Percentiles rank a stretch among this genome's conserved stretches.
phyloP scores from a whole-genome alignment of 2,888 invertebrate species.

The Adelphocoris suturalis region DNA sequence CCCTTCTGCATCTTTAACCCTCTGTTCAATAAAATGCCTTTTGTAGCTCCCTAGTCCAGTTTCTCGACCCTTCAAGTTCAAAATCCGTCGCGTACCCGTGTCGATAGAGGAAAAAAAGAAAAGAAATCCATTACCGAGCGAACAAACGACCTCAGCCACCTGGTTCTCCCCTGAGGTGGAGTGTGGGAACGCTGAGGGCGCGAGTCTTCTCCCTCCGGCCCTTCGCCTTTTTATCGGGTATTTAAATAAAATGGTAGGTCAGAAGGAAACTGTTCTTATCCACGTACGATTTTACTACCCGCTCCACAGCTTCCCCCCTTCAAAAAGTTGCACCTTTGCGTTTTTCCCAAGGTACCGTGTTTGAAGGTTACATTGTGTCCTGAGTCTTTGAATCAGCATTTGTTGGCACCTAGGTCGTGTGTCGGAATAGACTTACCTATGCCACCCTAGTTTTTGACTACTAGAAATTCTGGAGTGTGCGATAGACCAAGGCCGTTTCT shows the following conservation, averaged over 20 bases:
- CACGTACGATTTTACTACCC: neutral
- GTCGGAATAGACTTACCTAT: neutral
- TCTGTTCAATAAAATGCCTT: conserved; percentile 12
- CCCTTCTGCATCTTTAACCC: conserved; percentile 5
- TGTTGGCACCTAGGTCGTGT: conserved; percentile 1
- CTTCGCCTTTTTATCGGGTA: conserved; percentile 19
- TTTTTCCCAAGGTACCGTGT: conserved; percentile 20
- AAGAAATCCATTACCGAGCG: conserved; percentile 9
- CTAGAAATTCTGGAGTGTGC: neutral
- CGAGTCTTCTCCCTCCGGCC: conserved; percentile 5
- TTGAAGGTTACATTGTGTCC: neutral
- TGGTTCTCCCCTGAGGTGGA: neutral
- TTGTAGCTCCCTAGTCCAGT: conserved; percentile 21
- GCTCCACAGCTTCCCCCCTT: neutral
- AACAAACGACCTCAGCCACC: conserved; percentile 36
- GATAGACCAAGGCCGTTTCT: neutral
- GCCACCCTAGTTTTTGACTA: neutral
- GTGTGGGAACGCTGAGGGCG: conserved; percentile 44
- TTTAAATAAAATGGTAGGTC: conserved; percentile 49
- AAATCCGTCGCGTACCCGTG: neutral
- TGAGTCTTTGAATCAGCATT: neutral
- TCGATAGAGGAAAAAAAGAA: conserved; percentile 9
- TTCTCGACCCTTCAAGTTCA: neutral
- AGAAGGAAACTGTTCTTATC: conserved; percentile 31
- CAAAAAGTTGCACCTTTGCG: neutral